A percentile compares a stretch with the other conserved stretches of the same genome.
Conservation (phyloP, 30 jellyfish, hydroid and myxozoan genomes). For the Chrysaora quinquecirrha region DNA sequence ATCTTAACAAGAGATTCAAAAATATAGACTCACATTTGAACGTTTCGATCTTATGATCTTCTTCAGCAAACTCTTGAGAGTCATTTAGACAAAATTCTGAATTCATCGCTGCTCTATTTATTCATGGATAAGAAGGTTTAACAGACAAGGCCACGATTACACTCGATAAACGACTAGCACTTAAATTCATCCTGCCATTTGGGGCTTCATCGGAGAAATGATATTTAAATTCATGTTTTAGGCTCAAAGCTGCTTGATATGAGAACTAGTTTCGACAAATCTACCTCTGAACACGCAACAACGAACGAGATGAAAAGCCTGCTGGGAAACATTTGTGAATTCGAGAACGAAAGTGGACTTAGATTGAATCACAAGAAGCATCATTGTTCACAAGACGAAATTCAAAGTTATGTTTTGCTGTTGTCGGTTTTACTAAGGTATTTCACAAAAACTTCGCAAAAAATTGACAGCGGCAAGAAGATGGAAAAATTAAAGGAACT, state of each 20-base stretch:
- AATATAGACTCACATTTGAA: no score
- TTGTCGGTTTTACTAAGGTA: not conserved
- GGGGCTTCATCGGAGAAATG: not conserved
- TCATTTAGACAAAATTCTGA: no score
- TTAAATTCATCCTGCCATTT: no score
- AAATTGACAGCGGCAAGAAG: not conserved
- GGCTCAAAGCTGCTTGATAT: conserved; percentile 21
- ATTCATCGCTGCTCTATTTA: no score
- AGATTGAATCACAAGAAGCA: not conserved
- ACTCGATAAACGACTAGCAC: no score
- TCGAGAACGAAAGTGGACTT: not conserved
- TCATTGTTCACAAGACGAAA: not conserved
- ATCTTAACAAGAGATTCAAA: no score
- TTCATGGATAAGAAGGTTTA: no score
- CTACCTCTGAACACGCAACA: conserved; percentile 19
- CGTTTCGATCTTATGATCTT: no score
- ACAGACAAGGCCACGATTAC: no score
- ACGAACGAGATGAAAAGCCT: conserved; percentile 20
- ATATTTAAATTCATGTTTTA: not conserved
- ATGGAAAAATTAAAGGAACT: not conserved
- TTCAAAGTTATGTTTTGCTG: not conserved
- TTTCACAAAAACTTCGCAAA: not conserved
- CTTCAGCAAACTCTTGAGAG: no score
- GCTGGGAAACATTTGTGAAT: not conserved
- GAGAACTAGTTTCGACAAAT: conserved; percentile 28